A percentile compares a stretch with the other conserved stretches of the same genome.
Evolutionary conservation across 1,140 invertebrate species (phyloP).

Genomic region (Panagrolaimus sp.): DNA sequence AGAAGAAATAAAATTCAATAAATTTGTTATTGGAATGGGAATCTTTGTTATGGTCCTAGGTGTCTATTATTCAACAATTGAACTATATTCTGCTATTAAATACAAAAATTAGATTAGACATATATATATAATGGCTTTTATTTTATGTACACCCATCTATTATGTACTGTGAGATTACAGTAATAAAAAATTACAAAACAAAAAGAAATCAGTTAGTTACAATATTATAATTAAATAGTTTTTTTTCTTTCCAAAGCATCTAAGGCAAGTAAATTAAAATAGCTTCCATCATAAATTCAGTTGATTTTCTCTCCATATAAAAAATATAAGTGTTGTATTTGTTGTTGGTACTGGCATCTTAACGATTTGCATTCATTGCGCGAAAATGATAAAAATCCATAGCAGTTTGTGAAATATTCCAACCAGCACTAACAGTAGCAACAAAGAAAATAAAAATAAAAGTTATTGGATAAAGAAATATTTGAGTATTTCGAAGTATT

Average conservation of each 20-base stretch:
- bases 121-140: background rate
- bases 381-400: conserved; percentile 72
- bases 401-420: conserved; percentile 68
- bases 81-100: conserved; percentile 34
- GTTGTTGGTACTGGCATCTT: too few relatives aligned
- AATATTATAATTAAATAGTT: too few relatives aligned
- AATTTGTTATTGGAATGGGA: conserved; percentile 37
- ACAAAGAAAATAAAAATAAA: conserved; percentile 74
- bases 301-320: too few relatives aligned
- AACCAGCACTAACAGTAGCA: conserved; percentile 66
- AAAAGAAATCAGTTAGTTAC: too few relatives aligned
- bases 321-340: too few relatives aligned
- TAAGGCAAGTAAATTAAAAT: too few relatives aligned
- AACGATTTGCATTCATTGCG: conserved; percentile 20
- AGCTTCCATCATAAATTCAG: too few relatives aligned
- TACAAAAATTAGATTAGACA: conserved; percentile 6
- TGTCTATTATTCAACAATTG: conserved; percentile 41
- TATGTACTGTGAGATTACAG: too few relatives aligned
- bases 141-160: conserved; percentile 13
- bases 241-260: too few relatives aligned
- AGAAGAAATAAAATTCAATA: conserved; percentile 40
- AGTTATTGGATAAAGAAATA: conserved; percentile 79
- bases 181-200: too few relatives aligned
- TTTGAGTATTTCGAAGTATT: conserved; percentile 77
- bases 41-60: conserved; percentile 39